Evolutionary conservation across 2,113 vertebrate species (phyloP).

Genomic region (Caretta caretta): DNA sequence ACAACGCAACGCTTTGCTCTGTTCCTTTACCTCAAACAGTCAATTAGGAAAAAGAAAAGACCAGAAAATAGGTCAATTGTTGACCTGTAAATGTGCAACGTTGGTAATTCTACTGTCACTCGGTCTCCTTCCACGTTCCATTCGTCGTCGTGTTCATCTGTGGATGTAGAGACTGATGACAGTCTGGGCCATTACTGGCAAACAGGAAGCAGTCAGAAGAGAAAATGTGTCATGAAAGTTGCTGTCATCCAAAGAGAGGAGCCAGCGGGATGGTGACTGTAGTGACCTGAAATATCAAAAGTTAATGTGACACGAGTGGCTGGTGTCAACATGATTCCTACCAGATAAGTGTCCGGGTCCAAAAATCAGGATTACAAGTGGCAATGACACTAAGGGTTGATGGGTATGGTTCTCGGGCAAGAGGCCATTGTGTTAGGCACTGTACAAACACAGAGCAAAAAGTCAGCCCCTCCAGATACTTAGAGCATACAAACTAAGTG

Average conservation of each 20-base stretch:
- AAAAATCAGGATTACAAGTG: slow-evolving; percentile 1
- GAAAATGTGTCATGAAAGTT: not conserved
- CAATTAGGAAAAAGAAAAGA: not conserved
- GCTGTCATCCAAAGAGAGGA: not conserved
- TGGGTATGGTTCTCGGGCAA: not conserved
- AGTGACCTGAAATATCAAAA: not conserved
- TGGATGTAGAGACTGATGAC: not conserved
- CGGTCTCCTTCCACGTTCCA: fast-evolving
- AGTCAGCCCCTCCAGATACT: not conserved
- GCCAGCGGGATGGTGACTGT: not conserved
- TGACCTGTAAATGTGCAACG: not conserved
- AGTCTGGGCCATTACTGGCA: not conserved
- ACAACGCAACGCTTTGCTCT: not conserved
- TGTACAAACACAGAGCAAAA: not conserved
- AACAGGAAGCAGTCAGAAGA: slow-evolving; percentile 7
- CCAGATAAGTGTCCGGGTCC: not conserved
- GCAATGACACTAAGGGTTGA: not conserved
- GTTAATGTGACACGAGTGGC: fast-evolving
- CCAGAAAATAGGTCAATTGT: not conserved
- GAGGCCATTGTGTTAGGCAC: not conserved
- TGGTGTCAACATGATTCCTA: not conserved
- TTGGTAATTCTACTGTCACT: slow-evolving; percentile 8
- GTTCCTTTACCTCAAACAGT: fast-evolving
- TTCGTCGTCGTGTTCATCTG: not conserved
- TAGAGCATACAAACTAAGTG: not conserved